Conservation (phyloP, 2,797 vertebrate genomes). For the Phaenicophaeus curvirostris region DNA sequence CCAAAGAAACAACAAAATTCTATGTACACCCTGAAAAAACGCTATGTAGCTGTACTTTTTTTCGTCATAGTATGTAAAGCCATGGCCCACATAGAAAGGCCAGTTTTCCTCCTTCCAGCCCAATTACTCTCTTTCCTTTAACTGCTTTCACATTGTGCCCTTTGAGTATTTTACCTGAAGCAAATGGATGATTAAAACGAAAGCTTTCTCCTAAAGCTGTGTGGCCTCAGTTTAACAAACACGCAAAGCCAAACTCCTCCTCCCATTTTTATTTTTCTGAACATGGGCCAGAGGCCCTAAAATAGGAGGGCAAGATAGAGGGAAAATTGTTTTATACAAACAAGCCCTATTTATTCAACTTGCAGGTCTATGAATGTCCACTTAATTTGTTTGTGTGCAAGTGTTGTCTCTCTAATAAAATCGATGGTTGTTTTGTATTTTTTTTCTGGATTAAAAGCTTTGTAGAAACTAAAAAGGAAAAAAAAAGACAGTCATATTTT, state of each 20-base stretch:
- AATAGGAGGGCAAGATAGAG: conserved; percentile 49
- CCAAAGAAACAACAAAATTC: conserved; percentile 46
- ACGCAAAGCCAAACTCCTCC: conserved; percentile 46
- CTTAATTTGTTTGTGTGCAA: conserved; percentile 57
- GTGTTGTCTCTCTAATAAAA: conserved; percentile 64
- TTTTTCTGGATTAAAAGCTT: conserved; percentile 68
- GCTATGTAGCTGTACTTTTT: neutral
- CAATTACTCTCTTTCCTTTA: neutral
- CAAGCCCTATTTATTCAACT: conserved; percentile 61
- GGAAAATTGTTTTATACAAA: conserved; percentile 49
- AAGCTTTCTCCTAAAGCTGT: neutral
- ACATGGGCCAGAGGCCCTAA: conserved; percentile 27
- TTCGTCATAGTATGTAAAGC: neutral
- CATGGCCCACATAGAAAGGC: neutral
- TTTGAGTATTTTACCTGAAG: conserved; percentile 30
- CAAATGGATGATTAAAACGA: neutral
- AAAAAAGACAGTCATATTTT: conserved; percentile 71
- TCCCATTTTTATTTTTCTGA: conserved; percentile 50
- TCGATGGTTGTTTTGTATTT: conserved; percentile 69
- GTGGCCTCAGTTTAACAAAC: conserved; percentile 31
- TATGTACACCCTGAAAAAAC: neutral
- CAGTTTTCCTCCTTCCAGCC: conserved; percentile 30
- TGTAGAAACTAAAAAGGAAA: conserved; percentile 66
- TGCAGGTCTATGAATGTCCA: conserved; percentile 47
- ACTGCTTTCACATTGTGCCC: neutral